These are phyloP conservation scores for Sitobion miscanthi DNA, from an alignment of 1,140 invertebrate species.

Conservation along the genomic window DNA sequence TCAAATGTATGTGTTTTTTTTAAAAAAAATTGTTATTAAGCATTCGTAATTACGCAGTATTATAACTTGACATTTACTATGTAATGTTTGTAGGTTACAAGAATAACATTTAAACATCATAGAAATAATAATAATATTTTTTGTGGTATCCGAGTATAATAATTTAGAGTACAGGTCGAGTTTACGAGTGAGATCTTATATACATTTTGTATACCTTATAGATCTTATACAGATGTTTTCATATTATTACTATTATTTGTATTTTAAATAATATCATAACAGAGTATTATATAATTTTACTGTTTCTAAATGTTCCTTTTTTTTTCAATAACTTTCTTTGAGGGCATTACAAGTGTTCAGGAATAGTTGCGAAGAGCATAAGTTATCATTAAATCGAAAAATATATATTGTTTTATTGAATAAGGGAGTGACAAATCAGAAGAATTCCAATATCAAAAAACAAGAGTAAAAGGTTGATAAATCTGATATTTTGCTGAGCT, in stretches of 20 bases:
- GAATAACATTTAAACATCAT: not conserved
- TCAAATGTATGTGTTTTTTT: not conserved
- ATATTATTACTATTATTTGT: not conserved
- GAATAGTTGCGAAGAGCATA: no score
- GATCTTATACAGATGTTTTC: not conserved
- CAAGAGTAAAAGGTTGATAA: not conserved
- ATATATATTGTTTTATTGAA: no score
- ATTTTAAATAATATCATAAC: not conserved
- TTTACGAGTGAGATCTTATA: not conserved
- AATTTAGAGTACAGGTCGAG: not conserved
- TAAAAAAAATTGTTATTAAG: not conserved
- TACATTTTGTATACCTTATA: not conserved
- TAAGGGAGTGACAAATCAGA: not conserved
- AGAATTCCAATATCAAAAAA: not conserved
- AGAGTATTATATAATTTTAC: not conserved
- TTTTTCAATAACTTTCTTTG: not conserved
- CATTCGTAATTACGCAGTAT: not conserved
- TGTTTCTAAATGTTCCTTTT: not conserved
- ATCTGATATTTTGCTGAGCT: not conserved
- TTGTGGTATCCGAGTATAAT: not conserved
- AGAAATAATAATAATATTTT: not conserved
- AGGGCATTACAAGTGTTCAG: not conserved
- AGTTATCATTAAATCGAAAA: no score
- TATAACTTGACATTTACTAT: not conserved
- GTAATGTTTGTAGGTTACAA: not conserved